Percentiles rank a stretch among this genome's conserved stretches.
phyloP scores from a whole-genome alignment of 2,113 vertebrate genomes.

The Monopterus albus region DNA sequence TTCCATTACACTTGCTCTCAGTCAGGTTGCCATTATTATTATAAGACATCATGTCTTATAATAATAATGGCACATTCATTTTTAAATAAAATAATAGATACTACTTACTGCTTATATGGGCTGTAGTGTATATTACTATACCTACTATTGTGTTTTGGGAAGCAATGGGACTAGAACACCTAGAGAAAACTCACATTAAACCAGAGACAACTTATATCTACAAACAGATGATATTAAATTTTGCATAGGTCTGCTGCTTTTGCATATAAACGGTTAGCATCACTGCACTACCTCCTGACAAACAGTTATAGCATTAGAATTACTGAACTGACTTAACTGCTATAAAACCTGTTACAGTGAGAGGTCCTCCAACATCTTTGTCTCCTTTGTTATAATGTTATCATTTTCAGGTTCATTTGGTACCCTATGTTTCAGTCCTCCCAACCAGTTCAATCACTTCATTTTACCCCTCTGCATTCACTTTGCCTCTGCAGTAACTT shows the following conservation, averaged over 20 bases:
- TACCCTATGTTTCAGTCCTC: slow-evolving; percentile 1
- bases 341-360: neutral
- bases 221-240: neutral
- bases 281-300: neutral
- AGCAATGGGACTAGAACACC: slow-evolving; percentile 10
- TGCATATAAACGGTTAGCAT: neutral
- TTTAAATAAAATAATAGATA: no score
- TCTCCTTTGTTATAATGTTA: neutral
- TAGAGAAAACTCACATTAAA: neutral
- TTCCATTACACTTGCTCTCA: no score
- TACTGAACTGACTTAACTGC: neutral
- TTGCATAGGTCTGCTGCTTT: neutral
- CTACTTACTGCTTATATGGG: no score
- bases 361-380: neutral
- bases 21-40: no score
- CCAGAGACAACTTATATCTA: neutral
- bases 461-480: slow-evolving; percentile 22
- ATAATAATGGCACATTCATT: no score
- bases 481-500: slow-evolving; percentile 42
- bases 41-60: no score
- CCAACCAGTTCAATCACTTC: slow-evolving; percentile 4
- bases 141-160: no score
- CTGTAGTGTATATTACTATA: no score
- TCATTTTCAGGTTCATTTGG: slow-evolving; percentile 7
- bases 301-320: neutral